Evolutionary conservation across 2,113 vertebrate species (phyloP), one percentile per base, ranked within the genome.

Genomic region (Sorex araneus): DNA sequence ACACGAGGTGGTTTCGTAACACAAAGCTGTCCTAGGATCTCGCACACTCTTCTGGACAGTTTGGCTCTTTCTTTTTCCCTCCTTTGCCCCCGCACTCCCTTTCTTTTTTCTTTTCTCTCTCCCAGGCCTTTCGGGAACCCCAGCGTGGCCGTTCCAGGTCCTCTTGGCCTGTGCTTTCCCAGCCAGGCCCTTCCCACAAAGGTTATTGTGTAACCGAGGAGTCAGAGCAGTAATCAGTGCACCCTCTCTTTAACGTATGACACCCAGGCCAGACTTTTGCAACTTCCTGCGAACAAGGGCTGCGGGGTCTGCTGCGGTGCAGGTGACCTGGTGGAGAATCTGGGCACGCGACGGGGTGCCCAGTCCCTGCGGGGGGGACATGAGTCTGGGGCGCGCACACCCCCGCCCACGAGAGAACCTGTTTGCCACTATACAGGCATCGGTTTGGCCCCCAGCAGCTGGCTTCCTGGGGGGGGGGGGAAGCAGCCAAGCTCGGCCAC

Each of bases 191-290:
- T 93, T 92, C 71, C 45, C 86, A 96, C 91, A 90, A 21, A 5
- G 76, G 80, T 63, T 84, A 80, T 93, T 95, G 93, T 30, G 47
- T 89, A 97, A 94, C 19, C 32, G 57, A 34, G 76, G 60, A 74
- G 89, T 84, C 79, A 91, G 40, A 4, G 40, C 40, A 40, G 76
- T 66, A 74, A 91, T 84, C 79, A 91, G 40, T 40, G 40, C 40
- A 40, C 3, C 40, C 40, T 67, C 67, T 85, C 69, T 84, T 73
- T 28, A 91, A 16, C 78, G 54, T 34, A 27, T 87, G 92, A 83
- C 77, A 71, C 36, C 60, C 40, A 23, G 84, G 54, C 21, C 50
- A 88, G 69, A 87, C 73, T 11, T 54, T 43, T 19, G 81, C 23
- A 71, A 30, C 76, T 47, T 81, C 80, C 23, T 15, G 25, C 70